Evolutionary conservation across 2,113 vertebrate species (phyloP), one percentile per base, ranked within the genome.

Genomic region (Neoarius graeffei): DNA sequence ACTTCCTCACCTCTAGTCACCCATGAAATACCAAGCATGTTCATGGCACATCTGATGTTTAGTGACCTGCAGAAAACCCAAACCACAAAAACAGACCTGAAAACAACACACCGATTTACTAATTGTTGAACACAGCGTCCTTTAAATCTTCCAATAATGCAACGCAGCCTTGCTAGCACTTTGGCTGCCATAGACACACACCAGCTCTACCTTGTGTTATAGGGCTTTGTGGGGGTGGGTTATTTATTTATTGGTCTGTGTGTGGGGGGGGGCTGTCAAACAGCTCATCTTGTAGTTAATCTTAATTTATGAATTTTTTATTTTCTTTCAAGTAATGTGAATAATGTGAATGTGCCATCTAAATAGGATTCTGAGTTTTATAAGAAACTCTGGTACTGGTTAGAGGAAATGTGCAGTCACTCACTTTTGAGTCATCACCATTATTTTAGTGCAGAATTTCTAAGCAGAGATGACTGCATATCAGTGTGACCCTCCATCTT

Each of bases 371-470:
- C 23, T 25, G 27, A 54, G 25, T 50, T 48, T 76, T 85, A 48
- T 7, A 77, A 30, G 15, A 64, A 20, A 14, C 23, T n/a, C 57
- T 48, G 35, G 15, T n/a, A 30, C 52, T 13, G 4, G 5, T 48
- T 35, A 30, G 66, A 54, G 54, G 57, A 74, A 59, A 30, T 60
- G 27, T 25, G 7, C 10, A 10, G 13, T 64, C 17, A 35, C 13
- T 85, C 57, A 77, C 42, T 64, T 10, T 48, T 79, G 25, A 86
- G 42, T 86, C 73, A 64, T 64, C 35, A 15, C 7, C 17, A 5
- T 50, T 17, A 14, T 11, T 56, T 8, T 85, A 56, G 84, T 77
- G 57, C 25, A 85, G 20, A 79, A 79, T 79, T 64, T 11, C 84
- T 60, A 66, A 64, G 14, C 25, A 54, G 25, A 76, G 20, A 60